Evolutionary conservation across 2,113 vertebrate species (phyloP).

Genomic region (Serinus canaria): DNA sequence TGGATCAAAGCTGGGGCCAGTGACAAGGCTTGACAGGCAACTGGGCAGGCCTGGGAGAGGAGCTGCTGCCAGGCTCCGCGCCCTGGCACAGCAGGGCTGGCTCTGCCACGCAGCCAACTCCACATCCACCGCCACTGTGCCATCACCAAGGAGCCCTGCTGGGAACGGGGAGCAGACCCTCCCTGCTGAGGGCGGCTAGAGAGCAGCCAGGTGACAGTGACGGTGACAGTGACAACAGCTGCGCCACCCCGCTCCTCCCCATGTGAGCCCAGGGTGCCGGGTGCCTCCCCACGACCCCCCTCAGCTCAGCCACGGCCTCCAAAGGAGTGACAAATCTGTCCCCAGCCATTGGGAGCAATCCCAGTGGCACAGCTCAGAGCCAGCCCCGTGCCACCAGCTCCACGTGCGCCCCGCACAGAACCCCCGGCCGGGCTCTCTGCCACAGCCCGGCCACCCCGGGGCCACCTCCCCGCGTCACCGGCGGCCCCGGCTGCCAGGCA

Average conservation of each 20-base stretch:
- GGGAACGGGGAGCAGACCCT: fast-evolving
- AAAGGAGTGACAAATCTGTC: background rate
- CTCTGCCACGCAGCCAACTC: background rate
- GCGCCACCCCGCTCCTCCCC: background rate
- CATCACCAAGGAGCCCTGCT: fast-evolving
- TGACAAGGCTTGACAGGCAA: background rate
- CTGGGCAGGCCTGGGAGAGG: background rate
- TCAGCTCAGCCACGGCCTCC: background rate
- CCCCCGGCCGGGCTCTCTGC: fast-evolving
- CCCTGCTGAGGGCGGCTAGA: background rate
- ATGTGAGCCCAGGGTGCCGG: fast-evolving
- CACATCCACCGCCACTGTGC: fast-evolving
- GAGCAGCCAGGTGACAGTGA: background rate
- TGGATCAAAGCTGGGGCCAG: background rate
- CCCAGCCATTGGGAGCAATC: fast-evolving
- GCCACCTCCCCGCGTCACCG: background rate
- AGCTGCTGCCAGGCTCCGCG: background rate
- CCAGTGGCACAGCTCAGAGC: fast-evolving
- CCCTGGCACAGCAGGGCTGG: background rate
- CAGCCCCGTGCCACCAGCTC: fast-evolving
- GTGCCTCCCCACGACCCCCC: background rate
- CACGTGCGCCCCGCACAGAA: fast-evolving
- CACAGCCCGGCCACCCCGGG: background rate
- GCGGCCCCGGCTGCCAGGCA: background rate
- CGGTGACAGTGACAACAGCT: background rate